phyloP scores from a whole-genome alignment of 1,140 invertebrate species.

The Bradynema listronoti region DNA sequence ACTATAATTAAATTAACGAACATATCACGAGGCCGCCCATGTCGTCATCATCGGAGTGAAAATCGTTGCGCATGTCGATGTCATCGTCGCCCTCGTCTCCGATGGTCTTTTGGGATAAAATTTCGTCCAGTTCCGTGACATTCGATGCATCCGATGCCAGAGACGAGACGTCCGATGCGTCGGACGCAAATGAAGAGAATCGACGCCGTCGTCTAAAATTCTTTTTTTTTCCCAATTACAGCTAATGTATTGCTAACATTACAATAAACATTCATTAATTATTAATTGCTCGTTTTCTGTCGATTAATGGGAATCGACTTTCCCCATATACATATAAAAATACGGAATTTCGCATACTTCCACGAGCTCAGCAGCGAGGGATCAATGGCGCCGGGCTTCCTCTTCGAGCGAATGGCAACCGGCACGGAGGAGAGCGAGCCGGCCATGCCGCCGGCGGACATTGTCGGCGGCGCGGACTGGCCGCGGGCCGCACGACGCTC shows the following conservation, averaged over 20 bases:
- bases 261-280: no score
- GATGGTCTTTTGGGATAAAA: no score
- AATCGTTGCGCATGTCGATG: no score
- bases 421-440: not conserved
- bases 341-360: not conserved
- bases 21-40: no score
- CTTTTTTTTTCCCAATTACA: not conserved
- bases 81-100: no score
- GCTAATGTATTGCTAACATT: not conserved
- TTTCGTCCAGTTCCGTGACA: no score
- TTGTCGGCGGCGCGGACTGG: not conserved
- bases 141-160: no score
- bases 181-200: constrained; percentile 4
- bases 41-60: no score
- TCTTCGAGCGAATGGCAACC: not conserved
- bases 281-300: no score
- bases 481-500: not conserved
- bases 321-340: not conserved
- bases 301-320: not conserved
- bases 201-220: not conserved
- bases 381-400: constrained; percentile 6
- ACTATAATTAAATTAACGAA: no score
- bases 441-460: not conserved
- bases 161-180: not conserved
- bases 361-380: constrained; percentile 3